A percentile compares a stretch with the other conserved stretches of the same genome.
Conservation (phyloP, 2,888 invertebrate species). For the Sinohyriopsis cumingii region DNA sequence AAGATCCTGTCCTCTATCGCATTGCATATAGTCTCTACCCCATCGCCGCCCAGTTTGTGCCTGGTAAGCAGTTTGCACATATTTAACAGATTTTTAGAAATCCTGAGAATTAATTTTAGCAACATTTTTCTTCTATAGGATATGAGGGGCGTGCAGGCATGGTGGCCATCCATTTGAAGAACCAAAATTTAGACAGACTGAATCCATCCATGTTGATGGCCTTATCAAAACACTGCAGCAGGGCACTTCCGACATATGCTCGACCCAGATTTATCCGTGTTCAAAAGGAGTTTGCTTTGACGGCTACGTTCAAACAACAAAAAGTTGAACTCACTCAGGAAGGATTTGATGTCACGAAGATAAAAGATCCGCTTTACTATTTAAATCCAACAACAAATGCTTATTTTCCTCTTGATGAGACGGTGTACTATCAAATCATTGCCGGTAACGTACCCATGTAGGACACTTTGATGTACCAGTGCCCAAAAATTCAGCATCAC, state of each 20-base stretch:
- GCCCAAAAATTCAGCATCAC: too few species aligned
- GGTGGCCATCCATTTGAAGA: conserved; percentile 51
- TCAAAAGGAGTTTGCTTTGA: conserved; percentile 26
- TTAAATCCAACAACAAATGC: conserved; percentile 16
- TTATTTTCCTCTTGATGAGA: conserved; percentile 22
- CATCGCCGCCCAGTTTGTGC: too few species aligned
- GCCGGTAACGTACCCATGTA: conserved; percentile 20
- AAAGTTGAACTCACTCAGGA: conserved; percentile 29
- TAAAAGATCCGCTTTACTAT: conserved; percentile 27
- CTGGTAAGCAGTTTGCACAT: too few species aligned
- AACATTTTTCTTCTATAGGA: conserved; percentile 23
- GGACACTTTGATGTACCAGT: neutral
- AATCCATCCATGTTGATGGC: conserved; percentile 23
- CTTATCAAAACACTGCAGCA: conserved; percentile 39
- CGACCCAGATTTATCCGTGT: conserved; percentile 42
- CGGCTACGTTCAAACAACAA: conserved; percentile 40
- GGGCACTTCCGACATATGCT: conserved; percentile 58
- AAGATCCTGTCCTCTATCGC: too few species aligned
- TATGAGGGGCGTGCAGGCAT: conserved; percentile 58
- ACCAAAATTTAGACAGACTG: conserved; percentile 10
- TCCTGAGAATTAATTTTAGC: too few species aligned
- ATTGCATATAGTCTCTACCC: too few species aligned
- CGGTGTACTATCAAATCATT: conserved; percentile 16
- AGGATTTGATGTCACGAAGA: conserved; percentile 25
- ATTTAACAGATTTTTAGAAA: too few species aligned